phyloP scores from a whole-genome alignment of 2,797 vertebrate species.

The Amniataba percoides region DNA sequence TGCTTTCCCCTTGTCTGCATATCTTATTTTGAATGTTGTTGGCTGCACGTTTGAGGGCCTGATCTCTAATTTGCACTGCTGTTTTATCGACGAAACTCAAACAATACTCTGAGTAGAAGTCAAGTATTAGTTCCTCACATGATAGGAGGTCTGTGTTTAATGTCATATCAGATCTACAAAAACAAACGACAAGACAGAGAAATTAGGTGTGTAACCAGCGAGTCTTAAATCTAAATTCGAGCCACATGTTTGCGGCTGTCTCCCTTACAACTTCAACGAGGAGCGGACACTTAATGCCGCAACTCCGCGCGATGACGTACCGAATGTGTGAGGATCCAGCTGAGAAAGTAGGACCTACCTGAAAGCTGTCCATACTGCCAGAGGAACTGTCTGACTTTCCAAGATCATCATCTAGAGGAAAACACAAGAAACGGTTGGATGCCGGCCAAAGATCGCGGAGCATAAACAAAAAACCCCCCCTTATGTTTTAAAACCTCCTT shows the following conservation, averaged over 20 bases:
- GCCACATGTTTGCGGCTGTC: slow-evolving; percentile 44
- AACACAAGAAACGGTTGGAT: slow-evolving; percentile 44
- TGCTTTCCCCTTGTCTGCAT: not conserved
- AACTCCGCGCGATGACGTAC: slow-evolving; percentile 10
- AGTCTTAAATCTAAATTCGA: slow-evolving; percentile 37
- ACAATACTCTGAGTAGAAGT: slow-evolving; percentile 14
- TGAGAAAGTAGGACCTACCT: slow-evolving; percentile 79
- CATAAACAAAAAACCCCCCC: slow-evolving; percentile 14
- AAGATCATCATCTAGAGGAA: slow-evolving; percentile 92
- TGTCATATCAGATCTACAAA: slow-evolving; percentile 30
- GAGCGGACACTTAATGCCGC: slow-evolving; percentile 25
- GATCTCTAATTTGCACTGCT: slow-evolving; percentile 5
- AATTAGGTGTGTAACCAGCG: slow-evolving; percentile 37
- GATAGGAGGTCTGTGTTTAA: slow-evolving; percentile 14
- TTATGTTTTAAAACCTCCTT: slow-evolving; percentile 28
- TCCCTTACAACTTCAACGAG: slow-evolving; percentile 3
- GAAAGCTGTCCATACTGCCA: slow-evolving; percentile 95
- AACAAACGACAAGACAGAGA: slow-evolving; percentile 32
- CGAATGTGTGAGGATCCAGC: not conserved
- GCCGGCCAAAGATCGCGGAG: not conserved
- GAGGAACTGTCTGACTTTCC: slow-evolving; percentile 93
- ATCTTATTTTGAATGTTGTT: slow-evolving; percentile 13
- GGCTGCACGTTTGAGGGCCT: not conserved
- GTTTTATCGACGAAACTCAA: not conserved
- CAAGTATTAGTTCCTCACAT: not conserved